Base-by-base conservation (phyloP, 2,888 invertebrate species). In the Phengaris alcon region DNA sequence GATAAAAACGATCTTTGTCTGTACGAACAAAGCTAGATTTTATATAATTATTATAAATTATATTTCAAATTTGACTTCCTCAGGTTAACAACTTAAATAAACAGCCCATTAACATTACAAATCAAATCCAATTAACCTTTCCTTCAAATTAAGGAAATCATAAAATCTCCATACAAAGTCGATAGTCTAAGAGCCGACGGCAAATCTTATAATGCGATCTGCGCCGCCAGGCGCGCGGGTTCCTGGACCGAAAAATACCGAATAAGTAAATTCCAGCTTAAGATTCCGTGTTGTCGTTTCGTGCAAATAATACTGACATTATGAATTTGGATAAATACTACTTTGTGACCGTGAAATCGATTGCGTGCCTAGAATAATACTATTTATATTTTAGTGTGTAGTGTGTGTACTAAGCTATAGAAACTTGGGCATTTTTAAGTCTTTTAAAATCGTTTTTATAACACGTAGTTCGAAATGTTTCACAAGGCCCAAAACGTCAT, bases 221-320 rank as follows among this genome's bases (percentile, higher is more conserved):
- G 75, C 85, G 83, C 80, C 82, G 51, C 81, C 82, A 79, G 78
- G 84, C 88, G 85, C 84, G 79, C 46, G 55, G 59, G 69, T 78
- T 79, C 77, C 80, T 82, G 85, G 82, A 85, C 84, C 84, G 86
- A 84, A 81, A 84, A 88, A 88, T 87, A 81, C 84, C 84, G 82
- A 86, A 85, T 84, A 83, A 84, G 82, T 83, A 84, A 79, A 74
- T 73, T 68, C 75, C 69, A 76, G 68, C 76, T 55, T 74, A 68
- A 74, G 48, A 46, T 46, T 68, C 75, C 22, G n/a, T 48, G 3
- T 22, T 77, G 35, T 12, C 35, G 73, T 68, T 79, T 76, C 77
- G 77, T 72, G 54, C 44, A 54, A 70, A 2, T 10, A 48, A 52
- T 52, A 75, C 59, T 74, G 55, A 70, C 22, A n/a, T 22, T 64